These are phyloP conservation scores for Drosophila nikananu DNA, from an alignment of 1,140 invertebrate species.

Conservation along the genomic window DNA sequence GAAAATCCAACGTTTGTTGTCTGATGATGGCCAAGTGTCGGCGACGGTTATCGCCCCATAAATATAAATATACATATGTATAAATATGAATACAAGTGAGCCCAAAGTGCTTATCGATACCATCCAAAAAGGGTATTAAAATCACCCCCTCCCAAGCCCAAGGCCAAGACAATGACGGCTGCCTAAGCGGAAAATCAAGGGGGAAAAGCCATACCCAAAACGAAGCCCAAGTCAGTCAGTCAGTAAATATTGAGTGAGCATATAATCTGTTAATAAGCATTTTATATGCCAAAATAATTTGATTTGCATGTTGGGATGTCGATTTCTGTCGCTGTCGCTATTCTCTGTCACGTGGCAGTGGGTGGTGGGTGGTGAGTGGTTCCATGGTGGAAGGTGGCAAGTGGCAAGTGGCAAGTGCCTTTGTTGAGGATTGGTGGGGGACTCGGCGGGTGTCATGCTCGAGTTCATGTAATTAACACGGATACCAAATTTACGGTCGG, in stretches of 20 bases:
- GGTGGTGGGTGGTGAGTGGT: no score
- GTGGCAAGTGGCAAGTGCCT: no score
- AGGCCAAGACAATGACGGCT: slow-evolving; percentile 23
- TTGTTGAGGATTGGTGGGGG: background rate
- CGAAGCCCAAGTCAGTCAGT: slow-evolving; percentile 21
- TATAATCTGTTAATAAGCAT: slow-evolving; percentile 70
- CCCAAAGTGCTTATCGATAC: slow-evolving; percentile 53
- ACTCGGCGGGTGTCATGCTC: slow-evolving; percentile 38
- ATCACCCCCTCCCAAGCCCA: slow-evolving; percentile 15
- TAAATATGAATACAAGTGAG: slow-evolving; percentile 43
- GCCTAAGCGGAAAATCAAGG: slow-evolving; percentile 2
- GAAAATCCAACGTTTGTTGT: slow-evolving; percentile 29
- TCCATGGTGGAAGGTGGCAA: background rate
- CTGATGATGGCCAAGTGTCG: slow-evolving; percentile 37
- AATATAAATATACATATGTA: slow-evolving; percentile 57
- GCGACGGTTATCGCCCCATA: slow-evolving; percentile 63
- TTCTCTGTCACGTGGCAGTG: slow-evolving; percentile 13
- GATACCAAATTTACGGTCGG: slow-evolving; percentile 44
- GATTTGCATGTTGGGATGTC: slow-evolving; percentile 66
- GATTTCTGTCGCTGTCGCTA: slow-evolving; percentile 31
- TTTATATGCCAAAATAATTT: slow-evolving; percentile 81
- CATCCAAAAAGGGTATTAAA: slow-evolving; percentile 60
- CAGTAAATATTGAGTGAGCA: slow-evolving; percentile 51
- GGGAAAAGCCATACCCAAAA: background rate
- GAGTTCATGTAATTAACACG: slow-evolving; percentile 59